Base-by-base conservation (phyloP, 2,113 vertebrate genomes). In the Meleagris gallopavo region DNA sequence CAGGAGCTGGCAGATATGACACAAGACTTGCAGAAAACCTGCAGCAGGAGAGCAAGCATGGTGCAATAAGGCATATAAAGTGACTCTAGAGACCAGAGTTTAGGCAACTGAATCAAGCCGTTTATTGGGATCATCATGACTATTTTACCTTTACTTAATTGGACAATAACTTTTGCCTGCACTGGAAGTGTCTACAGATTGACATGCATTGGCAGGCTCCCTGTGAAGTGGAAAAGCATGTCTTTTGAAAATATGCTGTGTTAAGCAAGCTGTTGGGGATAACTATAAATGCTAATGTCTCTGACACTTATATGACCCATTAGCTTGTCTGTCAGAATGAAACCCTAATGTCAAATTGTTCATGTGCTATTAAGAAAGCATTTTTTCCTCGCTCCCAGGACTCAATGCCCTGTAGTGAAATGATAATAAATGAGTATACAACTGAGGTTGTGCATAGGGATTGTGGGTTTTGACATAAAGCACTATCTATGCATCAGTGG, bases 241-340 rank as follows among this genome's bases (percentile, higher is more conserved):
- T 80, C 72, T 89, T 78, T 57, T 64, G 69, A 54, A 95, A 96
- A 83, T 72, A 70, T 79, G 65, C 81, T 84, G 58, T 61, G 62
- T 91, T 91, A 92, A 81, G 88, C 88, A 93, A 94, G 82, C 93
- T 90, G 57, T 67, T 85, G 69, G 30, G 46, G 50, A 43, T 95
- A 88, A 96, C 94, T 95, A 78, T 88, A 55, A 74, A 72, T 90
- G 70, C 29, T 75, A 94, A 95, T 83, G 34, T 45, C 57, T 81
- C 88, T 96, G 95, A 83, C 69, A 81, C 75, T 80, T 86, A 65
- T 60, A 91, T 88, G 84, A 95, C 80, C 93, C 93, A 96, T 96
- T 95, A 96, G 73, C 46, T 91, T 82, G 32, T 88, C 93, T 92
- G 83, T 54, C 27, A 64, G 77, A 91, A 82, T 84, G 74, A 94